phyloP scores from a whole-genome alignment of 2,888 invertebrate genomes.

The Mythimna ferrago region DNA sequence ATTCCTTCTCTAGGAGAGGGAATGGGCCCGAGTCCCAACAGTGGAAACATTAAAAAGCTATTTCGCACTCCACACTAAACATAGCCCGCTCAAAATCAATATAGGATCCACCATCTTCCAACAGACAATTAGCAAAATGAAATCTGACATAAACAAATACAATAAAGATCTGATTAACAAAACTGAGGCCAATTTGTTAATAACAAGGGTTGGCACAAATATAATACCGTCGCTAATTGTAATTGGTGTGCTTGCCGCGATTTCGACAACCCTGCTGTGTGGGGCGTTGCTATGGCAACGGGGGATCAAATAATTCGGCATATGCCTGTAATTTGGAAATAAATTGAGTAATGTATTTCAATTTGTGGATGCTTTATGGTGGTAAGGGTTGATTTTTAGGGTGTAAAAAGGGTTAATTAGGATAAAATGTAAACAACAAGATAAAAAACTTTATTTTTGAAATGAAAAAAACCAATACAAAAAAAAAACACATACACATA shows the following conservation, averaged over 20 bases:
- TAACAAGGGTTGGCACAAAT: constrained; percentile 62
- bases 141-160: constrained; percentile 55
- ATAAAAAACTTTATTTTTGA: constrained; percentile 2
- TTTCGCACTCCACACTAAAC: no score
- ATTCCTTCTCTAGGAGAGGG: no score
- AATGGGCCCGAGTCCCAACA: no score
- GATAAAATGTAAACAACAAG: not conserved
- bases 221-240: constrained; percentile 64
- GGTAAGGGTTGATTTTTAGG: constrained; percentile 9
- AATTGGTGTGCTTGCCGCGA: constrained; percentile 56
- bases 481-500: no score
- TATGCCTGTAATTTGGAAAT: constrained; percentile 61
- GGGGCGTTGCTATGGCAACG: constrained; percentile 61
- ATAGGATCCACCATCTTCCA: not conserved
- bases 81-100: no score
- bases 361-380: constrained; percentile 35
- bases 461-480: not conserved
- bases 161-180: constrained; percentile 59
- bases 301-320: constrained; percentile 60
- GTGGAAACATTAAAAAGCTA: no score
- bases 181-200: constrained; percentile 60
- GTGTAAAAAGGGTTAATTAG: constrained; percentile 27
- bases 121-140: constrained; percentile 25
- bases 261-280: constrained; percentile 60
- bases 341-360: constrained; percentile 50